Evolutionary conservation across 2,888 invertebrate species (phyloP), one percentile per base, ranked within the genome.

Genomic region (Tenthredo distinguenda): DNA sequence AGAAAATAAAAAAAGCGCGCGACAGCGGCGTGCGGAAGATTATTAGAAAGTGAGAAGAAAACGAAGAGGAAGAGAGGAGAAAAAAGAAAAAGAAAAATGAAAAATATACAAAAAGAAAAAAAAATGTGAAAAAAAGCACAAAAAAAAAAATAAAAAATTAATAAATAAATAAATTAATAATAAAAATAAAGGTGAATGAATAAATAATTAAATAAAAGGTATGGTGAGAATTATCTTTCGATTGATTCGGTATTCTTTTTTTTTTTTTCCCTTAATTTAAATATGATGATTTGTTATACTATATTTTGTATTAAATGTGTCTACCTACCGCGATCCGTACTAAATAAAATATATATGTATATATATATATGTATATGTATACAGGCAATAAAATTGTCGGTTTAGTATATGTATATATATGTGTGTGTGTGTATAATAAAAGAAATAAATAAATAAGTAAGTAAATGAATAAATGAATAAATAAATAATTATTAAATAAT

Each of bases 281-380:
- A 55, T 58, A 58, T 50, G 18, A 58, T 58, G 9, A 21, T 58
- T 21, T 26, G 21, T 26, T 10, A 58, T 58, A 58, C 6, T 10
- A 58, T 21, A 58, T 58, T n/a, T 58, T 58, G 21, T 58, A 58
- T 58, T 58, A 58, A 50, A 21, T 58, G 58, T 26, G 62, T 62
- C 10, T 62, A 62, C 62, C 62, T 62, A 71, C 12, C 71, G 71
- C 71, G 71, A 71, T 71, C 71, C 71, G 71, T 71, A 71, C 71
- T 71, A 71, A 71, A n/a, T 71, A 50, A 50, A 50, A 2, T 21
- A 10, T 21, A 21, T 21, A 21, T 58, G 2, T 62, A 21, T 62
- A 26, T 62, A 6, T 62, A 26, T 62, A 7, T 62, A 7, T 62
- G 2, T 26, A 62, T 26, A 62, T 21, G 7, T 58, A 58, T 47